phyloP scores from a whole-genome alignment of 2,888 invertebrate species.

The Pantelozetes paolii region DNA sequence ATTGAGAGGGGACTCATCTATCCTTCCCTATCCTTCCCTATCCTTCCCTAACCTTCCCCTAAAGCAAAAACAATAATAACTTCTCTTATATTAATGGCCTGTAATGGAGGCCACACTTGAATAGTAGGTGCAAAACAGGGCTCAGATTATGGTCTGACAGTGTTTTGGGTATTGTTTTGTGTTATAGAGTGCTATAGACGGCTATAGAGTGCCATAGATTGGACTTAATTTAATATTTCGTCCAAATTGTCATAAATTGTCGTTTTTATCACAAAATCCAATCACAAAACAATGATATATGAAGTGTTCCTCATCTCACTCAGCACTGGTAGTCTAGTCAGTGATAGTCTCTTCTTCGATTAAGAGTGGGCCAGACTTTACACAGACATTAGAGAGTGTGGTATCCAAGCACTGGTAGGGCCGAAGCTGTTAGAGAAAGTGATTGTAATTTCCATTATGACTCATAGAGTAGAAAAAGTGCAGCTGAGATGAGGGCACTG shows the following conservation, averaged over 20 bases:
- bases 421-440: conserved; percentile 2
- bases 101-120: conserved; percentile 5
- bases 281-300: conserved; percentile 30
- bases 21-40: not conserved
- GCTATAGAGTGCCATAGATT: not conserved
- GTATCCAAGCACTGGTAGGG: not conserved
- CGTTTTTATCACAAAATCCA: conserved; percentile 18
- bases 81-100: conserved; percentile 17
- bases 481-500: not conserved
- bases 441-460: conserved; percentile 22
- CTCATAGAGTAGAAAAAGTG: not conserved
- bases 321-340: not conserved
- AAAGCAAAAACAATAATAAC: conserved; percentile 24
- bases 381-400: not conserved
- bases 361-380: not conserved
- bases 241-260: conserved; percentile 8
- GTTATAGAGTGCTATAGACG: not conserved
- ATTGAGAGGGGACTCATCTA: conserved; percentile 16
- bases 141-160: not conserved
- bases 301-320: conserved; percentile 3
- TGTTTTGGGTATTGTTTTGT: not conserved
- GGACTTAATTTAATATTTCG: conserved; percentile 9
- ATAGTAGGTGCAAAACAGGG: conserved; percentile 16
- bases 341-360: conserved; percentile 16
- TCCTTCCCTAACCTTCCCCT: conserved; percentile 16